A percentile compares a stretch with the other conserved stretches of the same genome.
Conservation (phyloP, 2,888 invertebrate genomes). For the Griposia aprilina region DNA sequence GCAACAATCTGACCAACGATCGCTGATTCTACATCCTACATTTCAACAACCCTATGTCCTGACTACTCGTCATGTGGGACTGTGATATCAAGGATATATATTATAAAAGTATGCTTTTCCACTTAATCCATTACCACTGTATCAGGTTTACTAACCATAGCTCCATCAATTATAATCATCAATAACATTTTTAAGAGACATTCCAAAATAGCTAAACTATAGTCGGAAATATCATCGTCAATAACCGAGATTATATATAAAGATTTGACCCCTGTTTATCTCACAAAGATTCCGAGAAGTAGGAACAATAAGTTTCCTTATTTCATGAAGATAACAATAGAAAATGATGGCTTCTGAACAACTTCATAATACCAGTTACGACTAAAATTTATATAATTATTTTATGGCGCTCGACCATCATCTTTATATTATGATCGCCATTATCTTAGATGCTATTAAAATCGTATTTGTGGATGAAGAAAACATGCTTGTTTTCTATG, state of each 20-base stretch:
- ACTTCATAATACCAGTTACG: conserved; percentile 2
- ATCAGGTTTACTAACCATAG: not conserved
- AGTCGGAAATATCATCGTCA: not conserved
- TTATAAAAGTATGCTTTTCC: not conserved
- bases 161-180: not conserved
- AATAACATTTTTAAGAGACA: not conserved
- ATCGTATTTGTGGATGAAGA: conserved; percentile 13
- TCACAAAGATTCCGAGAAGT: conserved; percentile 3
- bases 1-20: not conserved
- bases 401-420: conserved; percentile 18
- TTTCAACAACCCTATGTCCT: not conserved
- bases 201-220: not conserved
- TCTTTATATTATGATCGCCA: conserved; percentile 33
- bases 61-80: not conserved
- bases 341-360: not conserved
- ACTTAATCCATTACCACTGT: not conserved
- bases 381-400: conserved; percentile 2
- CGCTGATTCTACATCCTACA: not conserved
- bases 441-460: conserved; percentile 30
- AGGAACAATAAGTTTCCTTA: conserved; percentile 11
- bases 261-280: not conserved
- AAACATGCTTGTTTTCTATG: conserved; percentile 20
- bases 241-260: not conserved
- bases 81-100: not conserved
- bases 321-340: conserved; percentile 16